phyloP scores from a whole-genome alignment of 2,888 invertebrate species.

The Meiosimyza decipiens region DNA sequence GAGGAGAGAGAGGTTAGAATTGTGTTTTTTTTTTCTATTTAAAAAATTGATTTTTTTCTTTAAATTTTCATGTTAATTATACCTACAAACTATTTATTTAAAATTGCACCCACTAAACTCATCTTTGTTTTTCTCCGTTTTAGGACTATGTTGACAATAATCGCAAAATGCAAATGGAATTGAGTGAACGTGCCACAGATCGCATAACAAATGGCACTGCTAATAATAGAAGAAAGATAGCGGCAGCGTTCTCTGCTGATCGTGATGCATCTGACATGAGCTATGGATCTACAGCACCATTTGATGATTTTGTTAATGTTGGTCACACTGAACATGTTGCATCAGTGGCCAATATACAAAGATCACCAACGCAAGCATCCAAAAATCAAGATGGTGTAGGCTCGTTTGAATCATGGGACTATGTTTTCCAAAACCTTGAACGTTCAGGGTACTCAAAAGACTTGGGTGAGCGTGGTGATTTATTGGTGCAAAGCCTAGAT shows the following conservation, averaged over 20 bases:
- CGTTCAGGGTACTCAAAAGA: conserved; percentile 78
- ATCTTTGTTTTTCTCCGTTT: neutral
- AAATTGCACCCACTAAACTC: too few species aligned
- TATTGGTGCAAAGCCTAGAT: conserved; percentile 67
- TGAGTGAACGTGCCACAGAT: conserved; percentile 49
- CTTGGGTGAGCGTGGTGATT: conserved; percentile 74
- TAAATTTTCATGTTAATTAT: neutral
- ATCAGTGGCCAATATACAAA: conserved; percentile 16
- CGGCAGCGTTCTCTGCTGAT: conserved; percentile 33
- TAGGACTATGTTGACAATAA: conserved; percentile 53
- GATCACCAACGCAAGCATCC: conserved; percentile 56
- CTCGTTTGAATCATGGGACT: conserved; percentile 82
- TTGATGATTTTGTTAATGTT: conserved; percentile 53
- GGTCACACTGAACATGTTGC: conserved; percentile 43
- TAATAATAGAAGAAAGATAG: conserved; percentile 37
- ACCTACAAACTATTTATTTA: too few species aligned
- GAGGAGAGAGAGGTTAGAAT: neutral
- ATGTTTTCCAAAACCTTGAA: conserved; percentile 81
- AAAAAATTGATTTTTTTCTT: neutral
- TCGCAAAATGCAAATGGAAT: conserved; percentile 57
- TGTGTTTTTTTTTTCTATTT: neutral
- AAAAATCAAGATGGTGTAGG: conserved; percentile 76
- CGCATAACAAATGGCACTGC: conserved; percentile 26
- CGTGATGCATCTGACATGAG: conserved; percentile 55
- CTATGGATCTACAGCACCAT: conserved; percentile 50